Conservation (phyloP, 2,888 invertebrate genomes). For the Julus scanicus region DNA sequence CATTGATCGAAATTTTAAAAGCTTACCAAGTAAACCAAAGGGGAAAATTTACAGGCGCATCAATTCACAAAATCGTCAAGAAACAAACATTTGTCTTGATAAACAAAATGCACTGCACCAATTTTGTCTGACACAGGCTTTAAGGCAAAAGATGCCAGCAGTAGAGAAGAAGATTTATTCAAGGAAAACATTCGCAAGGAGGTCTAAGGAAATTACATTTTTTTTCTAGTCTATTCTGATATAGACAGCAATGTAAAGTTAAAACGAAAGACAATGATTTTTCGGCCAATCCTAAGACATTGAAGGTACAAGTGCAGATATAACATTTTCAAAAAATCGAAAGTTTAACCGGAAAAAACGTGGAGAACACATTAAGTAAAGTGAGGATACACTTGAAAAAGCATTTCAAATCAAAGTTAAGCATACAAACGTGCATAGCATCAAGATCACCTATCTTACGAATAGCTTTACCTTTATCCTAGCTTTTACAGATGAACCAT, state of each 20-base stretch:
- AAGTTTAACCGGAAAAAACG: neutral
- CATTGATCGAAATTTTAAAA: neutral
- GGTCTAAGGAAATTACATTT: conserved; percentile 17
- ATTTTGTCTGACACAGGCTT: neutral
- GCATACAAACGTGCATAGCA: neutral
- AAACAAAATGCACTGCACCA: neutral
- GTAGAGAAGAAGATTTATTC: neutral
- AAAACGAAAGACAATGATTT: neutral
- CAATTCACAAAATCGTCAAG: neutral
- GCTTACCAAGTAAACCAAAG: neutral
- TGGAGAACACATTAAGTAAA: neutral
- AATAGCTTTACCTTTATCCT: neutral
- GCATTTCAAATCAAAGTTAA: neutral
- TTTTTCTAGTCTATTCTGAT: neutral
- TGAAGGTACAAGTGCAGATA: neutral
- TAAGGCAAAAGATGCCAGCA: neutral
- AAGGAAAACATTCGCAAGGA: neutral
- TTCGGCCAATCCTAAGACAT: too few relatives aligned
- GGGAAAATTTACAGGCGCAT: neutral
- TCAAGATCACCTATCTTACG: neutral
- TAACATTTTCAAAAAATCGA: neutral
- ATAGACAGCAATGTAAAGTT: neutral
- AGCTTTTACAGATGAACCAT: neutral
- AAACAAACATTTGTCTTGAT: conserved; percentile 8
- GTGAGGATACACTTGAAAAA: neutral